These are phyloP conservation scores for Gobio occitaniae DNA, from an alignment of 2,797 vertebrate species.

Conservation along the genomic window DNA sequence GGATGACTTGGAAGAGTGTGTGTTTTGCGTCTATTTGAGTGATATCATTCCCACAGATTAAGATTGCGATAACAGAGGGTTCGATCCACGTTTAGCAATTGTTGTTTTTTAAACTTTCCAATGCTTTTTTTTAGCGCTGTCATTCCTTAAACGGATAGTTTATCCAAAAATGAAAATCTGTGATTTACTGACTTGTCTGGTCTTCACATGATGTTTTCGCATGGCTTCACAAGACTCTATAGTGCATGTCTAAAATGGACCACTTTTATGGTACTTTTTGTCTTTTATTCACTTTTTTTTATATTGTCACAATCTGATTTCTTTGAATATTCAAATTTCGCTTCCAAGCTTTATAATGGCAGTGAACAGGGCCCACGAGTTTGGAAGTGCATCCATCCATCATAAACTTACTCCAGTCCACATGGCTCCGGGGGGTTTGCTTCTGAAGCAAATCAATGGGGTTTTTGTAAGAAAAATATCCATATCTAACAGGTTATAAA, in stretches of 20 bases:
- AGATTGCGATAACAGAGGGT: conserved; percentile 23
- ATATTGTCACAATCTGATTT: conserved; percentile 1
- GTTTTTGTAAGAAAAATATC: no score
- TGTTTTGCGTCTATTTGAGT: background rate
- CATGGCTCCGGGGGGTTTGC: no score
- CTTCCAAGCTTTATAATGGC: no score
- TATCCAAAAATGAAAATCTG: background rate
- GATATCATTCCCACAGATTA: conserved; percentile 18
- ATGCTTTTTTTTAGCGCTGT: background rate
- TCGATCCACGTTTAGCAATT: background rate
- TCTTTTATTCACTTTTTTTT: background rate
- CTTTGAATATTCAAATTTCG: no score
- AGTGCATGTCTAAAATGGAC: background rate
- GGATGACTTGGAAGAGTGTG: background rate
- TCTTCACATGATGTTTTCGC: background rate
- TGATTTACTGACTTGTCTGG: conserved; percentile 19
- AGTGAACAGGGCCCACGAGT: no score
- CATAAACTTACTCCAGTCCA: no score
- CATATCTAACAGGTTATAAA: no score
- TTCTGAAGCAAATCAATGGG: no score
- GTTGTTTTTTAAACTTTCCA: background rate
- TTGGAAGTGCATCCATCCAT: no score
- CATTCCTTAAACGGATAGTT: conserved; percentile 10
- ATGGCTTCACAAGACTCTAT: background rate
- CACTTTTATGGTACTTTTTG: background rate